Base-by-base conservation (phyloP, 2,888 invertebrate species). In the Notocelia uddmanniana region DNA sequence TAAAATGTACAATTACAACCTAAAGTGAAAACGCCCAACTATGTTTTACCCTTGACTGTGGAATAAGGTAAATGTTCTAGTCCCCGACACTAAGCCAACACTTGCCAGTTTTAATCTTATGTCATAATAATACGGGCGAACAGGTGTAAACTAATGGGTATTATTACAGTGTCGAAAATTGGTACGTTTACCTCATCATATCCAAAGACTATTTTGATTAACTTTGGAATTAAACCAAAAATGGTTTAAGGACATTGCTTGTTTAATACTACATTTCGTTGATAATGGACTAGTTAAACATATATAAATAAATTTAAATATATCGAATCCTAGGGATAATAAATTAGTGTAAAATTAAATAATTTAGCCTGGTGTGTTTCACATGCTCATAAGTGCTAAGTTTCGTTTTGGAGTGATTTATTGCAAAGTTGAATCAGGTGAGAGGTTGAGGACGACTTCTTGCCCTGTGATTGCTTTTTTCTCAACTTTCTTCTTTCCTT, bases 231-330 rank as follows among this genome's bases (percentile, higher is more conserved):
- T 8, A 48, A 26, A 48, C 18, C 23, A 60, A 19, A 1, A 31
- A 15, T 60, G n/a, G 23, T 21, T 26, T n/a, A 45, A 23, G 3
- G 52, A 52, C 77, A 78, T 78, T 76, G 76, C 76, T 77, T 76
- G 69, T 74, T n/a, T 74, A 77, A 78, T 74, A 78, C 69, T 74
- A 76, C 78, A 72, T 76, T 81, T 82, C 82, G 83, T 81, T 81
- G 83, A 80, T 69, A 75, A 76, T 70, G 74, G 81, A 84, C 83
- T 84, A 84, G 82, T 75, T 74, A 75, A 69, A 74, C 73, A 72
- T 77, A 75, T n/a, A n/a, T n/a, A 71, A 74, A 70, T 75, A 78
- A 79, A 79, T 75, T 77, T 75, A 66, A 68, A 26, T 48, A 48
- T 13, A 48, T 18, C 23, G 15, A 62, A n/a, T 23, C 48, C 48